Base-by-base conservation (phyloP, 2,113 vertebrate species). In the Dunckerocampus dactyliophorus region DNA sequence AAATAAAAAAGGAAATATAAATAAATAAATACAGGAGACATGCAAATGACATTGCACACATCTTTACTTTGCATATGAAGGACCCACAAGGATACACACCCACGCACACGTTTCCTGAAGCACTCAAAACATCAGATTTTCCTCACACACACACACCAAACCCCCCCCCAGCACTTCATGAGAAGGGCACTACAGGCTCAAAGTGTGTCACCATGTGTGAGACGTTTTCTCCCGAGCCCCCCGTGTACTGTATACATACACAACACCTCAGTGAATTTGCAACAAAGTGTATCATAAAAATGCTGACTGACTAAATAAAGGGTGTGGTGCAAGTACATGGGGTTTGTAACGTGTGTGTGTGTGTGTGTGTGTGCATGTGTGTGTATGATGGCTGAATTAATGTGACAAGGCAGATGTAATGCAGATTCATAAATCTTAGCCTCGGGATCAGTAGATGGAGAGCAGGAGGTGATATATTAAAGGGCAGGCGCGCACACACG, bases 371-470 rank as follows among this genome's bases (percentile, higher is more conserved):
- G 61, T 65, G 72, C 62, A 69, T 81, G 65, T 82, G 69, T 55
- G 56, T 80, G 81, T 75, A 64, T 87, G 87, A 87, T 84, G 81
- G 74, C 63, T 81, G 87, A 85, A 76, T 88, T 87, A 87, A 89
- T 88, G 82, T 83, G 85, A 88, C 83, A 84, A 63, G 82, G 80
- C 83, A 82, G 74, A 85, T 78, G 81, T 88, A 87, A 89, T 81
- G 78, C 73, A 82, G 69, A 77, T 80, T 76, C 76, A 82, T 89
- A 88, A 90, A 91, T 89, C 87, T 83, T 72, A 65, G 87, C 88
- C 88, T 62, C 47, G 0, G 76, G 81, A 77, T 76, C 67, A 79
- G 68, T 51, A 59, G 80, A 81, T 62, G 69, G 71, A 63, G 73
- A 76, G 72, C 75, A 78, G 70, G 68, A 75, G 73, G 68, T 73